Conservation (phyloP, 2,113 vertebrate species). For the Manacus vitellinus region DNA sequence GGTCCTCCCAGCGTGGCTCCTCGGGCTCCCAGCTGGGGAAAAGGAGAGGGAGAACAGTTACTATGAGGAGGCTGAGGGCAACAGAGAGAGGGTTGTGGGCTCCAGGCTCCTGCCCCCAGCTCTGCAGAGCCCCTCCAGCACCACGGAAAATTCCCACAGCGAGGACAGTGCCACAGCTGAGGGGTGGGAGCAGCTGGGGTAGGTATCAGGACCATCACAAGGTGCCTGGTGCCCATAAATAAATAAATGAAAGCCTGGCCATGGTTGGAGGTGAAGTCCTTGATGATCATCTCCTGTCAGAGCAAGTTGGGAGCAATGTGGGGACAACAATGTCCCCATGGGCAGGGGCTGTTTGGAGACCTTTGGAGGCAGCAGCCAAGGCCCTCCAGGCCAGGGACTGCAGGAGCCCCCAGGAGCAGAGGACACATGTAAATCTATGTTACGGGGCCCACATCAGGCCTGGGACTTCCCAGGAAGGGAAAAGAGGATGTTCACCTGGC, state of each 20-base stretch:
- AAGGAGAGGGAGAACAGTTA: not conserved
- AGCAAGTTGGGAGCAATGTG: not conserved
- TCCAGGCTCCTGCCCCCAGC: not conserved
- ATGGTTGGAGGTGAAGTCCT: fast-evolving
- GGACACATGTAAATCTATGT: not conserved
- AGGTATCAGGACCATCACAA: not conserved
- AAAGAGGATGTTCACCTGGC: not conserved
- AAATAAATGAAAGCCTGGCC: not conserved
- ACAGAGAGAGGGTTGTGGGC: not conserved
- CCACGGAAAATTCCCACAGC: fast-evolving
- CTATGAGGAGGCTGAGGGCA: fast-evolving
- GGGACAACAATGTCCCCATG: fast-evolving
- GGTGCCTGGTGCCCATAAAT: not conserved
- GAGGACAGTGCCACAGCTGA: fast-evolving
- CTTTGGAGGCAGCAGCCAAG: fast-evolving
- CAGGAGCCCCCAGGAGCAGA: not conserved
- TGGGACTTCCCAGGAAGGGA: not conserved
- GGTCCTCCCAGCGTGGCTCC: slow-evolving; percentile 32
- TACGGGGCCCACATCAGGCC: fast-evolving
- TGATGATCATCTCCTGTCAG: fast-evolving
- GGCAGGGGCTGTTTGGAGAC: not conserved
- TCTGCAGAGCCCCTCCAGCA: not conserved
- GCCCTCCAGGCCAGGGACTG: fast-evolving
- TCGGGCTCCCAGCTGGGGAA: slow-evolving; percentile 34
- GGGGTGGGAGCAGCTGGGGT: not conserved